Evolutionary conservation across 2,888 invertebrate genomes (phyloP).

Genomic region (Troides aeacus): DNA sequence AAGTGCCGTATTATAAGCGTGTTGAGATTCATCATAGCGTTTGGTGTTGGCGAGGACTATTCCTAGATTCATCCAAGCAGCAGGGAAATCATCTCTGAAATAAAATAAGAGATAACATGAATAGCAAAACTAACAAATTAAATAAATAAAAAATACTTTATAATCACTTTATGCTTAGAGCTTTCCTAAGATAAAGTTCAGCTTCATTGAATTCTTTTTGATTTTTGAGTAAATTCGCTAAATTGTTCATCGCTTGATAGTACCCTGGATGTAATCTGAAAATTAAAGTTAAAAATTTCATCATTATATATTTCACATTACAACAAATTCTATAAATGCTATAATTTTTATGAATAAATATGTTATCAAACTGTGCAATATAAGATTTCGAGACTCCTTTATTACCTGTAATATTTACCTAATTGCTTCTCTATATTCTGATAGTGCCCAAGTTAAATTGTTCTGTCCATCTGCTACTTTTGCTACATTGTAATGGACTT

Average conservation of each 20-base stretch:
- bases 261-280: conserved; percentile 87
- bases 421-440: conserved; percentile 89
- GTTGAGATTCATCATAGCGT: conserved; percentile 85
- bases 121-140: not conserved
- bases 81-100: conserved; percentile 90
- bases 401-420: conserved; percentile 58
- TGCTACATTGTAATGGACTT: conserved; percentile 95
- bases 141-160: not conserved
- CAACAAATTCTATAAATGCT: not conserved
- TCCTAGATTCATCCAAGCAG: conserved; percentile 99
- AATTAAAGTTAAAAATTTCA: not conserved
- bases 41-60: conserved; percentile 90
- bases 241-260: conserved; percentile 96
- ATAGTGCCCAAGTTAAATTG: conserved; percentile 83
- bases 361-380: not conserved
- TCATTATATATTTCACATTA: not conserved
- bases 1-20: conserved; percentile 90
- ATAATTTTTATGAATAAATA: not conserved
- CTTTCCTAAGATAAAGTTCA: conserved; percentile 84
- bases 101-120: not conserved
- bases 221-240: conserved; percentile 91
- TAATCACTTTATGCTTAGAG: conserved; percentile 85
- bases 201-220: conserved; percentile 84
- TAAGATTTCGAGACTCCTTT: not conserved
- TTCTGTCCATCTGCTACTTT: conserved; percentile 90